These are phyloP conservation scores for Alligator mississippiensis DNA, from an alignment of 2,113 vertebrate genomes.

Conservation along the genomic window DNA sequence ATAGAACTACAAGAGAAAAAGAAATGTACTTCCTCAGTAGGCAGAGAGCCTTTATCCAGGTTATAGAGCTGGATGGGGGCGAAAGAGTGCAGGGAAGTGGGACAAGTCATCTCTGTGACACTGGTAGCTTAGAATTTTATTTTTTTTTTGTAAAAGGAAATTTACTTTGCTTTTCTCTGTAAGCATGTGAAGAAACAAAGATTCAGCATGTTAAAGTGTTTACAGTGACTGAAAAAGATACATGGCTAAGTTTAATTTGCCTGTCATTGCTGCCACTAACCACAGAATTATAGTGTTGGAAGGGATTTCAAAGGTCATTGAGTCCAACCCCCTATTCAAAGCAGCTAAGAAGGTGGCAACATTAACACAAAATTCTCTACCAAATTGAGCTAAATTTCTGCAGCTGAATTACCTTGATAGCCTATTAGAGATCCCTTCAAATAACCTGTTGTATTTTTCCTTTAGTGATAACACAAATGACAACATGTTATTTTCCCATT, in stretches of 20 bases:
- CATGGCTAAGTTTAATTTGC: slow-evolving; percentile 25
- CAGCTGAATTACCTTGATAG: slow-evolving; percentile 3
- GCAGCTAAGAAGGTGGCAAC: neutral
- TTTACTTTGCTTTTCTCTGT: slow-evolving; percentile 4
- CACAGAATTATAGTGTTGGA: neutral
- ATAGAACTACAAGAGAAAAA: neutral
- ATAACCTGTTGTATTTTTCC: slow-evolving; percentile 31
- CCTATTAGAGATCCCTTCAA: slow-evolving; percentile 18
- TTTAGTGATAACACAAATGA: slow-evolving; percentile 16
- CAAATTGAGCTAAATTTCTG: slow-evolving; percentile 27
- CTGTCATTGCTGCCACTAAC: neutral
- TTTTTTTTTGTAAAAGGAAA: neutral
- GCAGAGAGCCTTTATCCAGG: slow-evolving; percentile 7
- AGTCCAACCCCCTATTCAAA: neutral
- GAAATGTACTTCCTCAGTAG: slow-evolving; percentile 29
- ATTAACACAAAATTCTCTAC: neutral
- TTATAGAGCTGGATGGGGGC: neutral
- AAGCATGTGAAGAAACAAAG: neutral
- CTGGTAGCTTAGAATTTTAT: neutral
- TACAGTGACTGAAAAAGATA: slow-evolving; percentile 1
- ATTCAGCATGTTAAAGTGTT: neutral
- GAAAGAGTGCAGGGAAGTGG: neutral
- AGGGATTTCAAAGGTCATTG: too few relatives aligned
- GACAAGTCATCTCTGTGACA: slow-evolving; percentile 19
- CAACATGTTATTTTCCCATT: slow-evolving; percentile 25